These are phyloP conservation scores for Psittacula cyanocephala DNA, from an alignment of 2,113 vertebrate species.

Conservation along the genomic window DNA sequence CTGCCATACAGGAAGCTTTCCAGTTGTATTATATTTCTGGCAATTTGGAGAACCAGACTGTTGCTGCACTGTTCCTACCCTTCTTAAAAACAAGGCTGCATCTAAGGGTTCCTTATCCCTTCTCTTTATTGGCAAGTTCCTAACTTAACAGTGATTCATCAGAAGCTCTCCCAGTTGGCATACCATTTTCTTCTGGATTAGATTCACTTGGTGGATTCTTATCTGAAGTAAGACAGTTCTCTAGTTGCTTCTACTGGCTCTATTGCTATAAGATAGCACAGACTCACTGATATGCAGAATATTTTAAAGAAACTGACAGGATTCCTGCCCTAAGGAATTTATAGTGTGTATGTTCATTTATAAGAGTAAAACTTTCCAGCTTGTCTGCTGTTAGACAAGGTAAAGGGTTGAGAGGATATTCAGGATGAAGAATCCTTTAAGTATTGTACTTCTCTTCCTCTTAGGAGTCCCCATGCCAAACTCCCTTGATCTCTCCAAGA, in stretches of 20 bases:
- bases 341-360: background rate
- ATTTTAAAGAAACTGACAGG: background rate
- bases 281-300: background rate
- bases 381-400: background rate
- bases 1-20: background rate
- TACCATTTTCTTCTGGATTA: background rate
- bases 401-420: background rate
- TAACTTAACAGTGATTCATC: background rate
- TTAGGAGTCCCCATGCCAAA: background rate
- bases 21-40: background rate
- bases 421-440: background rate
- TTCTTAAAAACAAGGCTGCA: background rate
- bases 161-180: background rate
- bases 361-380: background rate
- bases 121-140: background rate
- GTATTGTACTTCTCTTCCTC: background rate
- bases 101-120: background rate
- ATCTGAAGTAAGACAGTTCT: background rate
- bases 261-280: background rate
- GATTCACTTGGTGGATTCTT: background rate
- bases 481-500: background rate
- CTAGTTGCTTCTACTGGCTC: background rate
- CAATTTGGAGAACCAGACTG: background rate
- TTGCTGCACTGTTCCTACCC: background rate
- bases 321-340: background rate